A percentile compares a stretch with the other conserved stretches of the same genome.
Conservation (phyloP, 2,888 invertebrate species). For the Podabrus alpinus region DNA sequence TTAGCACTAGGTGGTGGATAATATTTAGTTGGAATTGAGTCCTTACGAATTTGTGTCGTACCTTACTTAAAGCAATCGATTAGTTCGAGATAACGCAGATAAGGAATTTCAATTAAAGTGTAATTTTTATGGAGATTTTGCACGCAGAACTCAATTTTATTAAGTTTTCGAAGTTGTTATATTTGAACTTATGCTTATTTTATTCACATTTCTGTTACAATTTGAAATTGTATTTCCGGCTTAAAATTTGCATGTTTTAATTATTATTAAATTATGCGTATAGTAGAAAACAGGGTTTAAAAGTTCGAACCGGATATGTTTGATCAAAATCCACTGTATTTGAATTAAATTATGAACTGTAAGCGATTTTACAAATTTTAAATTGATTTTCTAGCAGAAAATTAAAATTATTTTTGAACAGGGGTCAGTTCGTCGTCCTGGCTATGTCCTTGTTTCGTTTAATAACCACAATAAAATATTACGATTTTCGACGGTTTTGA, state of each 20-base stretch:
- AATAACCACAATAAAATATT: not conserved
- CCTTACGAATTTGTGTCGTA: not conserved
- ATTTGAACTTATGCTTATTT: not conserved
- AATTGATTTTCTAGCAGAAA: too few species aligned
- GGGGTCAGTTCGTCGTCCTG: too few species aligned
- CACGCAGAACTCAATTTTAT: not conserved
- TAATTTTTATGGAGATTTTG: not conserved
- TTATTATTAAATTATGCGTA: not conserved
- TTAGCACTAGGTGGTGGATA: not conserved
- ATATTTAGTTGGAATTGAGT: not conserved
- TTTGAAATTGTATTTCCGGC: not conserved
- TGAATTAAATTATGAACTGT: too few species aligned
- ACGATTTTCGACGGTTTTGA: not conserved
- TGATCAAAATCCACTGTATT: too few species aligned
- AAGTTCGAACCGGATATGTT: too few species aligned
- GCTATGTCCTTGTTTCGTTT: too few species aligned
- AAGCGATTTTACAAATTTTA: too few species aligned
- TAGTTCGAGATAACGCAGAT: not conserved
- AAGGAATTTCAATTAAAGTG: not conserved
- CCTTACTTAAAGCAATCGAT: not conserved
- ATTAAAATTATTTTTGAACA: too few species aligned
- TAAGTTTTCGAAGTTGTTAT: not conserved
- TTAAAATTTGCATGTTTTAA: not conserved
- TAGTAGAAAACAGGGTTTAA: not conserved
- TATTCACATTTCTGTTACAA: not conserved